Evolutionary conservation across 2,888 invertebrate genomes (phyloP), one percentile per base, ranked within the genome.

Genomic region (Mesochorus sp.): DNA sequence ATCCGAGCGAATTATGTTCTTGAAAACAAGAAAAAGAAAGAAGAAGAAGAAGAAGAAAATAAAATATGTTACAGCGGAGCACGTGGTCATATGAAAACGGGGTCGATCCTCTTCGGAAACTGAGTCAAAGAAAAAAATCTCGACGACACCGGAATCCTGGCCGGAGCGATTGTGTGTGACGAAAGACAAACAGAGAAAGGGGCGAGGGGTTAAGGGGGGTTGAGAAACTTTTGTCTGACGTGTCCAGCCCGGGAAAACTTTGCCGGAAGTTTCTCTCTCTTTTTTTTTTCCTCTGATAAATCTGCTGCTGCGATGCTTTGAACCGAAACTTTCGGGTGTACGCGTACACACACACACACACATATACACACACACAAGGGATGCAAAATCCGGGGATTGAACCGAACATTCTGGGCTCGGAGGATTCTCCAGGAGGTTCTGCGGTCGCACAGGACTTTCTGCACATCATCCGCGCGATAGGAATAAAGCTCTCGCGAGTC

Each of bases 81-180:
- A n/a, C n/a, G n/a, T n/a, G n/a, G n/a, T n/a, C n/a, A n/a, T 31
- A 28, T 26, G 19, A 10, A 5, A n/a, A 24, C 12, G 21, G 8
- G 2, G 17, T n/a, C 37, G 26, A 34, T 28, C 28, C 17, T 39
- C 31, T 61, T 49, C 21, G 34, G 26, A 68, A 73, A 77, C 12
- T 73, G 55, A 77, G 73, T 68, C 67, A 77, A 73, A 73, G 67
- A 73, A 55, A 68, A 44, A 57, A 51, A n/a, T 44, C 44, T 14
- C 34, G n/a, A n/a, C 12, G 3, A n/a, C 19, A 39, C n/a, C 10
- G 1, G 47, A 3, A 37, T n/a, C 31, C 64, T n/a, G 2, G n/a
- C n/a, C n/a, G n/a, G n/a, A 10, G 4, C 5, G 19, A 12, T 12
- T 6, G 17, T 4, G 17, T 8, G 51, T 10, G 12, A 21, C 14